These are phyloP conservation scores for Enteromius trimaculatus DNA, from an alignment of 2,797 vertebrate species.

Conservation along the genomic window DNA sequence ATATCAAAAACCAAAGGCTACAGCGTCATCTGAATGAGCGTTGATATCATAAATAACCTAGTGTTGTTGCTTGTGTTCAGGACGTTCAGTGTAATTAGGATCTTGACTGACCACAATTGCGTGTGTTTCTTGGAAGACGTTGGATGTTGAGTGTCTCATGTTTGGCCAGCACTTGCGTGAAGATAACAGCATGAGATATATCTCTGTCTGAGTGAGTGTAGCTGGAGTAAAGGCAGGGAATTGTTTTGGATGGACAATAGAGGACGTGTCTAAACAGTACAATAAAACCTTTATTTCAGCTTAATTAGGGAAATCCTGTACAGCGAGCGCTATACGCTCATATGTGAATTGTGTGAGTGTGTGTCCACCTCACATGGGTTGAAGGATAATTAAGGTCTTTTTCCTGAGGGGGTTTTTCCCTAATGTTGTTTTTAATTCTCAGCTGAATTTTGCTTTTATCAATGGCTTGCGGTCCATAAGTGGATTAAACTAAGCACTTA, in stretches of 20 bases:
- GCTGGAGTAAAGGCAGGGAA: background rate
- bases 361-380: constrained; percentile 8
- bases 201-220: background rate
- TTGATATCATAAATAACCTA: background rate
- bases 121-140: background rate
- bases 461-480: constrained; percentile 11
- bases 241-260: constrained; percentile 16
- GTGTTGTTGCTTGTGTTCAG: background rate
- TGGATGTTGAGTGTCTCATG: background rate
- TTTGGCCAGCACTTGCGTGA: background rate
- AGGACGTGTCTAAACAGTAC: background rate
- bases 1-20: background rate
- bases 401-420: constrained; percentile 19
- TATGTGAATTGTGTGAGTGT: background rate
- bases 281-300: background rate
- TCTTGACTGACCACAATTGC: background rate
- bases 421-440: background rate
- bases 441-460: constrained; percentile 19
- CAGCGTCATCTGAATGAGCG: background rate
- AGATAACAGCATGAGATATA: constrained; percentile 1
- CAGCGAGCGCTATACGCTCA: background rate
- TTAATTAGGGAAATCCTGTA: background rate
- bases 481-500: constrained; percentile 44
- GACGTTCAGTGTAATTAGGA: background rate
- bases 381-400: constrained; percentile 4